Percentiles rank a stretch among this genome's conserved stretches.
These are phyloP conservation scores for Heliocidaris erythrogramma DNA, from an alignment of 35 echinoderm and acorn worm genomes.

Conservation along the genomic window DNA sequence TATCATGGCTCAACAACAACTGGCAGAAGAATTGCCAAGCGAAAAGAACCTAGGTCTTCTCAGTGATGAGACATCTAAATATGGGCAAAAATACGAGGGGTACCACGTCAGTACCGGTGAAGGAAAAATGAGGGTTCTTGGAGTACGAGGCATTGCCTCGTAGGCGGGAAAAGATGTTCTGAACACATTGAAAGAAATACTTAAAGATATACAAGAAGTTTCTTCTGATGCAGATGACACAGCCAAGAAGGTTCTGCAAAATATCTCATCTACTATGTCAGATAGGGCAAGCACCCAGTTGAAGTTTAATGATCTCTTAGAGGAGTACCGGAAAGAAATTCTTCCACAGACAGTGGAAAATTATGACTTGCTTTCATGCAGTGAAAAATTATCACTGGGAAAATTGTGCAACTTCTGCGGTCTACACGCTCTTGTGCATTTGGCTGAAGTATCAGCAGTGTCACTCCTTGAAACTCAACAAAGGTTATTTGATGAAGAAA, in stretches of 20 bases:
- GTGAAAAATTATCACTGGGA: constrained; percentile 15
- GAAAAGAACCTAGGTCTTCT: no score
- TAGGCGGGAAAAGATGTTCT: constrained; percentile 58
- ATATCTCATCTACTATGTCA: constrained; percentile 49
- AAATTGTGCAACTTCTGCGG: constrained; percentile 23
- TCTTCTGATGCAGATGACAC: background rate
- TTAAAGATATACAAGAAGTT: constrained; percentile 46
- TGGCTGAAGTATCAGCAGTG: background rate
- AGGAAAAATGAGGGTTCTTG: constrained; percentile 37
- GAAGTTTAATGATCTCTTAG: constrained; percentile 52
- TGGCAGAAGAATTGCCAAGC: no score
- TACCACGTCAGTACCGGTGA: background rate
- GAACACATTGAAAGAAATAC: constrained; percentile 39
- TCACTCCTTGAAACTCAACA: background rate
- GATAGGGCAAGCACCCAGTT: constrained; percentile 50
- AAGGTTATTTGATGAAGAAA: background rate
- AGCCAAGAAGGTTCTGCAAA: constrained; percentile 18
- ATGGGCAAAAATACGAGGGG: background rate
- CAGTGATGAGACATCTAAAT: constrained; percentile 20
- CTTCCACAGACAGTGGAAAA: constrained; percentile 14
- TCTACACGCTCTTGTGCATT: background rate
- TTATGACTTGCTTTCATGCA: constrained; percentile 31
- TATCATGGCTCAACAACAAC: no score
- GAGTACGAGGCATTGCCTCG: constrained; percentile 41
- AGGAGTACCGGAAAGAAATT: constrained; percentile 39